phyloP scores from a whole-genome alignment of 1,140 invertebrate species.

The Tigriopus japonicus region DNA sequence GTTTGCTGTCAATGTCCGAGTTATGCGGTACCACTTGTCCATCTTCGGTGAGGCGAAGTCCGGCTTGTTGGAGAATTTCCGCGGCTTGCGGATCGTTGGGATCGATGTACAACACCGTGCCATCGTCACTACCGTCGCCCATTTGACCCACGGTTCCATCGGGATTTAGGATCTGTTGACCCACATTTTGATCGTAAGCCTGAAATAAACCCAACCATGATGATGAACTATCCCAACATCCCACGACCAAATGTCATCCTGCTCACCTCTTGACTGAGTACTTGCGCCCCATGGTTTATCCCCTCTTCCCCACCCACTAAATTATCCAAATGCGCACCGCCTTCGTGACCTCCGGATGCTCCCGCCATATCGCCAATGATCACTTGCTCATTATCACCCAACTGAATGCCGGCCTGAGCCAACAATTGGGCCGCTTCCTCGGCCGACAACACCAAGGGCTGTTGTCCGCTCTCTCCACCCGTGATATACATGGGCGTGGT shows the following conservation, averaged over 20 bases:
- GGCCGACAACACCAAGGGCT: background rate
- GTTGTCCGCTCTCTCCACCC: background rate
- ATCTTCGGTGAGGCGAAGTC: background rate
- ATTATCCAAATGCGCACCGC: too few relatives aligned
- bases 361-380: background rate
- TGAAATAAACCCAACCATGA: too few relatives aligned
- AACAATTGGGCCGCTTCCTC: background rate
- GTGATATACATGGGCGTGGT: background rate
- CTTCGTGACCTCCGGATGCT: too few relatives aligned
- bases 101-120: conserved; percentile 5
- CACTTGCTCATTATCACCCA: conserved; percentile 1
- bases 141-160: background rate
- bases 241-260: too few relatives aligned
- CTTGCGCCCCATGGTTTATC: too few relatives aligned
- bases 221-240: too few relatives aligned
- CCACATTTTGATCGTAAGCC: too few relatives aligned
- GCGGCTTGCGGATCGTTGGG: conserved; percentile 9
- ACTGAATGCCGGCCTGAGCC: conserved; percentile 1
- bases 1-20: too few relatives aligned
- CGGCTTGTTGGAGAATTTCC: conserved; percentile 4
- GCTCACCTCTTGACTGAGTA: too few relatives aligned
- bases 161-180: too few relatives aligned
- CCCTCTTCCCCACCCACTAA: too few relatives aligned
- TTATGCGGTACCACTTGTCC: background rate
- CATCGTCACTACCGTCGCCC: background rate